Evolutionary conservation across 2,888 invertebrate species (phyloP), one percentile per base, ranked within the genome.

Genomic region (Isoperla grammatica): DNA sequence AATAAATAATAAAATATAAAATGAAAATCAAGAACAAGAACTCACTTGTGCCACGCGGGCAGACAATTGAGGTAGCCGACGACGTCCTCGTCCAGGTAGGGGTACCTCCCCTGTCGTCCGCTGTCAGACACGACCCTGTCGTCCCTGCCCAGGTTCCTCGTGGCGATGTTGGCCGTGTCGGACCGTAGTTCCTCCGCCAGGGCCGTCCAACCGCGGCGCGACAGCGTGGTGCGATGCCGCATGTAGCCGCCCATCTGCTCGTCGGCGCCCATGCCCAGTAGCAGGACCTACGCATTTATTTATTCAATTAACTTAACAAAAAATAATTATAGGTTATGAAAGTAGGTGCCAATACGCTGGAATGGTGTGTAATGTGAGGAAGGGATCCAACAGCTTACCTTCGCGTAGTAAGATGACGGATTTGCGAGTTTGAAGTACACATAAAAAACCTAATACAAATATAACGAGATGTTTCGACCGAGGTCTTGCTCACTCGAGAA

Each of bases 201-300:
- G 3, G 83, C 82, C 37, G 68, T 62, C 81, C 82, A 72, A 68
- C 77, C 79, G 65, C 72, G 73, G 13, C 82, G 80, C 68, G 77
- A 81, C 60, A 82, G 84, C 3, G 84, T 84, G 66, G 85, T 87
- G 68, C 94, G 81, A 71, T 98, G 96, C 61, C 95, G 81, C 37
- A 86, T 86, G 71, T 98, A 98, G 1, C 98, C 98, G 53, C 93
- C 96, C 71, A 98, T 88, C 64, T 97, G 80, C 77, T 99, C 99
- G 79, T 99, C 99, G 1, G 98, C 97, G 6, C 98, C 98, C 78
- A 93, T 93, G 37, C 98, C 98, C 67, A 90, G 76, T 65, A 96
- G 73, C 61, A 95, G 75, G 17, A 94, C 81, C 89, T 90, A 67
- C 17, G n/a, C n/a, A n/a, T n/a, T n/a, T n/a, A n/a, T n/a, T n/a